These are phyloP conservation scores for Papilio helenus DNA, from an alignment of 1,140 invertebrate species.

Conservation along the genomic window DNA sequence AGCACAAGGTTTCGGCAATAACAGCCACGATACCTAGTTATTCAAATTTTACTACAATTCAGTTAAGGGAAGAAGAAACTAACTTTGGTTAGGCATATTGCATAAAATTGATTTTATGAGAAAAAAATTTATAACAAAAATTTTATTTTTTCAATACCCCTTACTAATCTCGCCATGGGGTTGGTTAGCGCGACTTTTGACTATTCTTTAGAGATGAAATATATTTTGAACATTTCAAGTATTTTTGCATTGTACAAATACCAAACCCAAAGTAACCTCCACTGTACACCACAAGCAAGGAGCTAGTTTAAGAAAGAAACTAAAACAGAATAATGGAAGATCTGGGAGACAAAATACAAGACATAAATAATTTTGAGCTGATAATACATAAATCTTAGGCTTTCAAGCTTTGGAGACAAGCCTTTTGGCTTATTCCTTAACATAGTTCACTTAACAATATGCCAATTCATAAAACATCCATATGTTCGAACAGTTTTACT, in stretches of 20 bases:
- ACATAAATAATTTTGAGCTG: conserved; percentile 7
- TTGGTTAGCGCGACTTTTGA: too few relatives aligned
- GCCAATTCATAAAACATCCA: background rate
- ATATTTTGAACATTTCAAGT: background rate
- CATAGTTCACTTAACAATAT: background rate
- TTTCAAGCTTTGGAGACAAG: background rate
- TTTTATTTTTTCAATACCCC: background rate
- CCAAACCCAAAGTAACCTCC: background rate
- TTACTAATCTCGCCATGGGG: background rate
- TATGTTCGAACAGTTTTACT: background rate
- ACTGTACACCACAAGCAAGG: background rate
- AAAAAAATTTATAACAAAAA: background rate
- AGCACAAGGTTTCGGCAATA: conserved; percentile 49
- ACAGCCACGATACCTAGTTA: conserved; percentile 15
- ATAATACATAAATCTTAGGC: conserved; percentile 10
- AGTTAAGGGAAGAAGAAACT: conserved; percentile 20
- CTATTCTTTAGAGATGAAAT: too few relatives aligned
- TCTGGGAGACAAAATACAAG: background rate
- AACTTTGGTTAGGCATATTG: background rate
- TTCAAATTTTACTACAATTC: background rate
- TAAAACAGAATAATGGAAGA: conserved; percentile 19
- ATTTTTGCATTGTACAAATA: background rate
- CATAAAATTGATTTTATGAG: conserved; percentile 7
- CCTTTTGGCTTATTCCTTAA: background rate
- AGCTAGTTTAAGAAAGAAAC: background rate